Evolutionary conservation across 2,888 invertebrate species (phyloP).

Genomic region (Allophyes oxyacanthae): DNA sequence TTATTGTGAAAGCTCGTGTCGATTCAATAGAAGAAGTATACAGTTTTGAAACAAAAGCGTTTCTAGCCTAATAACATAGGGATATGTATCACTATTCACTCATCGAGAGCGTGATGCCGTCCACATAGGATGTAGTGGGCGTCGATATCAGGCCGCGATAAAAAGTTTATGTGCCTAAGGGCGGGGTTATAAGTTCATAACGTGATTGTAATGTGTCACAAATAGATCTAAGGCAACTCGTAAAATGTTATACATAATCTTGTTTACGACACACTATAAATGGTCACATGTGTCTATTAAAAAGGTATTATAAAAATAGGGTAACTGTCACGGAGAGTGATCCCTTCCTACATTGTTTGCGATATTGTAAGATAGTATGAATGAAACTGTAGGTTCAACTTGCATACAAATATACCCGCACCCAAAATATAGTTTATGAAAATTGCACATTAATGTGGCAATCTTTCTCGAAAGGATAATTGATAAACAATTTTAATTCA

Average conservation of each 20-base stretch:
- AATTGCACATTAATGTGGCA: no score
- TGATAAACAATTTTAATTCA: no score
- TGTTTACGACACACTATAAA: slow-evolving; percentile 31
- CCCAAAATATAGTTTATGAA: no score
- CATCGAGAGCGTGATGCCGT: slow-evolving; percentile 12
- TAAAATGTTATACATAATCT: slow-evolving; percentile 25
- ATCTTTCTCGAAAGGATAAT: no score
- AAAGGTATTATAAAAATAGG: neutral
- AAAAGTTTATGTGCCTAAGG: slow-evolving; percentile 51
- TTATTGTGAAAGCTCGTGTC: no score
- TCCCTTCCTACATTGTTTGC: no score
- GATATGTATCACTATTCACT: slow-evolving; percentile 19
- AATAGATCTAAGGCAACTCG: slow-evolving; percentile 36
- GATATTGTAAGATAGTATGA: no score
- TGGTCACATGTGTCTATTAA: slow-evolving; percentile 8
- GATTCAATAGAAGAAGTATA: no score
- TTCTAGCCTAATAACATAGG: slow-evolving; percentile 1
- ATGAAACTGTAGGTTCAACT: no score
- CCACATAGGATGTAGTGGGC: slow-evolving; percentile 44
- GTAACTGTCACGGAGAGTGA: no score
- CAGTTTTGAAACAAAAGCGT: no score
- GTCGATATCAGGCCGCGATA: slow-evolving; percentile 52
- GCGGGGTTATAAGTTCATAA: slow-evolving; percentile 56
- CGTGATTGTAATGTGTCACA: slow-evolving; percentile 30
- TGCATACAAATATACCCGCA: no score